These are phyloP conservation scores for Ophonus ardosiacus DNA, from an alignment of 2,888 invertebrate genomes.

Conservation along the genomic window DNA sequence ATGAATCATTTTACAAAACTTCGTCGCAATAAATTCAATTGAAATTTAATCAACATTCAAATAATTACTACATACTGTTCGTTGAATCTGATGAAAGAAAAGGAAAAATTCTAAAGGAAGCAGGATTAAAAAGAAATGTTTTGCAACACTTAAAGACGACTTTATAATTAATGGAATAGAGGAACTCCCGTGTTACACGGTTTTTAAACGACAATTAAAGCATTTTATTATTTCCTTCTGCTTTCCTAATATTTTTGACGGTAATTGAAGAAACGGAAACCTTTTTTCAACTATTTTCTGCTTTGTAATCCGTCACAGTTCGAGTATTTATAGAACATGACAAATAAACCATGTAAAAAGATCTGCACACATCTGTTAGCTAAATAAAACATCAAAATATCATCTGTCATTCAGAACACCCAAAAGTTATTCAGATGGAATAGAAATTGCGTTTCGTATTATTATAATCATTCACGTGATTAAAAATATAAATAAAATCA, in stretches of 20 bases:
- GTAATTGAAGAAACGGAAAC: conserved; percentile 48
- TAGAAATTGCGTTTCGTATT: background rate
- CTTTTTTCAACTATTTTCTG: conserved; percentile 45
- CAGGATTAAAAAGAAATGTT: background rate
- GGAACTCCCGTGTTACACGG: conserved; percentile 36
- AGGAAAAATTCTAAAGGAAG: background rate
- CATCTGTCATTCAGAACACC: conserved; percentile 36
- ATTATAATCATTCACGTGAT: background rate
- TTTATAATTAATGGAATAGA: background rate
- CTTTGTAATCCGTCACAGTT: conserved; percentile 40
- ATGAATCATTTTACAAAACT: conserved; percentile 42
- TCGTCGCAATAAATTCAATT: background rate
- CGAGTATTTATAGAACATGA: conserved; percentile 57
- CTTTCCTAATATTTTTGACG: conserved; percentile 33
- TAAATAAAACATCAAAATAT: conserved; percentile 47
- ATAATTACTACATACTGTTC: background rate
- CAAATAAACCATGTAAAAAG: conserved; percentile 45
- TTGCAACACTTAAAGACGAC: conserved; percentile 14
- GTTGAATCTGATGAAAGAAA: background rate
- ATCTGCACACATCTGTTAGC: conserved; percentile 60
- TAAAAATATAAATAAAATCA: conserved; percentile 23
- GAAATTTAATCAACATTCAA: conserved; percentile 3
- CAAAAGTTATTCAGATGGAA: conserved; percentile 5
- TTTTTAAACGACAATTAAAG: conserved; percentile 26
- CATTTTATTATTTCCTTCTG: conserved; percentile 42